phyloP scores from a whole-genome alignment of 1,140 invertebrate genomes.

The Phenacoccus solenopsis region DNA sequence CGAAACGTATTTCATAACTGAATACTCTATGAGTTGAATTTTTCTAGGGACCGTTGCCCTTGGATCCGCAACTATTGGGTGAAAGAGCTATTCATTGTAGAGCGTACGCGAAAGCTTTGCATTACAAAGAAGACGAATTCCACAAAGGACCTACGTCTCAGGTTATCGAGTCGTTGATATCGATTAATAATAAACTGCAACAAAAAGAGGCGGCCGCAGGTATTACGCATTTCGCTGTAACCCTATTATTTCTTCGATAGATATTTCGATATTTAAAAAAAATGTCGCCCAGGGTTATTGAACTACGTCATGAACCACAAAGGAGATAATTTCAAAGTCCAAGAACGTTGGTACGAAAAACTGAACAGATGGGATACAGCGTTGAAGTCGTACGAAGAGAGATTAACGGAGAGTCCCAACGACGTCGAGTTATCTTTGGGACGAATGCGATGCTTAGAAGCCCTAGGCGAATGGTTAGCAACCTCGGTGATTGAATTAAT shows the following conservation, averaged over 20 bases:
- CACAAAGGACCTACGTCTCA: constrained; percentile 53
- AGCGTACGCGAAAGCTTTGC: constrained; percentile 87
- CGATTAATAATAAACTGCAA: constrained; percentile 97
- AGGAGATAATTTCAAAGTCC: constrained; percentile 58
- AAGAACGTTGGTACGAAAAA: constrained; percentile 98
- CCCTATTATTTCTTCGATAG: not conserved
- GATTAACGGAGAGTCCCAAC: constrained; percentile 39
- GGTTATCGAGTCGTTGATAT: constrained; percentile 85
- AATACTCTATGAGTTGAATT: constrained; percentile 32
- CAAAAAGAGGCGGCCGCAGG: constrained; percentile 94
- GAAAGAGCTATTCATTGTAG: constrained; percentile 60
- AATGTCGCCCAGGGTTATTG: constrained; percentile 46
- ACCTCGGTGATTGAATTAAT: not conserved
- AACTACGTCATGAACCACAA: constrained; percentile 79
- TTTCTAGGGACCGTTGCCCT: constrained; percentile 65
- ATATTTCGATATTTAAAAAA: not conserved
- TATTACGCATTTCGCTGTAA: constrained; percentile 25
- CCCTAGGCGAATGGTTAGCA: constrained; percentile 87
- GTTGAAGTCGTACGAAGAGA: constrained; percentile 66
- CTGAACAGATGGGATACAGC: constrained; percentile 98
- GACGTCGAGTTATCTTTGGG: constrained; percentile 79
- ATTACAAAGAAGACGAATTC: constrained; percentile 98
- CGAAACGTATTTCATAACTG: no score
- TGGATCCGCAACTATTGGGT: constrained; percentile 69
- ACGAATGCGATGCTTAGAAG: constrained; percentile 92